phyloP scores from a whole-genome alignment of 2,113 vertebrate genomes.

The Myocastor coypus region DNA sequence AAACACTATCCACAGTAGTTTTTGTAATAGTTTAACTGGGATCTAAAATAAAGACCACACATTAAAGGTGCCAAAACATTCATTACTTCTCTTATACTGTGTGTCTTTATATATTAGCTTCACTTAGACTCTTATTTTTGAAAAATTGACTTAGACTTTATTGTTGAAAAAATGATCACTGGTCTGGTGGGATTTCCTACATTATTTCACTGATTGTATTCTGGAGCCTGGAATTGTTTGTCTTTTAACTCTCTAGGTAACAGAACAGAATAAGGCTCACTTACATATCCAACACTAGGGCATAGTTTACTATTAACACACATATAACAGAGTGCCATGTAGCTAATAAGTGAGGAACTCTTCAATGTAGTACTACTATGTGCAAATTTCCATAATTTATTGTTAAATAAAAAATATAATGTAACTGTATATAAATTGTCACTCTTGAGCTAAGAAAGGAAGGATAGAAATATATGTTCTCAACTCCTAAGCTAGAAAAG shows the following conservation, averaged over 20 bases:
- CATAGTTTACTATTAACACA: neutral
- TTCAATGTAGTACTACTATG: neutral
- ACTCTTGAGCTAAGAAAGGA: neutral
- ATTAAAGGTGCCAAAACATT: neutral
- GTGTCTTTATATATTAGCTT: neutral
- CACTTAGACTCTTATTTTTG: neutral
- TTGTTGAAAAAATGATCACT: neutral
- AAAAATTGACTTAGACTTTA: too few species aligned
- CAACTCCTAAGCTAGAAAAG: neutral
- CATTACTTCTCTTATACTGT: constrained; percentile 8
- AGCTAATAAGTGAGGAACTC: neutral
- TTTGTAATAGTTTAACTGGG: neutral
- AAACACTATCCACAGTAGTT: neutral
- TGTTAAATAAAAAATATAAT: neutral
- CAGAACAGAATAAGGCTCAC: neutral
- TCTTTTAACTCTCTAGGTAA: neutral
- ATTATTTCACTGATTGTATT: neutral
- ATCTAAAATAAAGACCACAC: neutral
- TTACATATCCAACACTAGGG: neutral
- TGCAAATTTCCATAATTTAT: neutral
- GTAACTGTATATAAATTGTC: neutral
- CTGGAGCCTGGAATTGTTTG: neutral
- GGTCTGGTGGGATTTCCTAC: neutral
- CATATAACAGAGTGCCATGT: neutral
- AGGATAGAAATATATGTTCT: neutral